Evolutionary conservation across 2,113 vertebrate species (phyloP).

Genomic region (Larimichthys polyactis): DNA sequence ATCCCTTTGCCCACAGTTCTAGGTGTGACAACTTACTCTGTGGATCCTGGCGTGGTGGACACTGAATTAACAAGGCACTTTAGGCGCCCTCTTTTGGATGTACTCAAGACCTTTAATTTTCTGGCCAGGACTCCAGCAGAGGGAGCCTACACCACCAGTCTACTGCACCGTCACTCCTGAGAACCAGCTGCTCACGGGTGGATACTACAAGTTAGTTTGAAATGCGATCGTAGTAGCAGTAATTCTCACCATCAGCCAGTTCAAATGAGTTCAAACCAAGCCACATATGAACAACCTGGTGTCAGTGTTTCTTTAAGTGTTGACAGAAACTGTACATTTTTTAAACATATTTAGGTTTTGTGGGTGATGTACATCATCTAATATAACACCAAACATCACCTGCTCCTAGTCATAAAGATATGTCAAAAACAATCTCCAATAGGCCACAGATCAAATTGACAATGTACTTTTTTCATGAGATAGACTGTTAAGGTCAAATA

Average conservation of each 20-base stretch:
- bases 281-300: background rate
- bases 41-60: slow-evolving; percentile 79
- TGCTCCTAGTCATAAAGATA: no score
- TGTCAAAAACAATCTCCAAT: background rate
- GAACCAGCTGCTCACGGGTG: slow-evolving; percentile 67
- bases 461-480: background rate
- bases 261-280: background rate
- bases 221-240: background rate
- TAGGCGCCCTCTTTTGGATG: slow-evolving; percentile 49
- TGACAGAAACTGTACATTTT: background rate
- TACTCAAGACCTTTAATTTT: slow-evolving; percentile 53
- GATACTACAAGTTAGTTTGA: slow-evolving; percentile 78
- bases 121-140: slow-evolving; percentile 77
- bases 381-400: no score
- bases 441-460: no score
- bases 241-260: background rate
- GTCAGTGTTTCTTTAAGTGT: background rate
- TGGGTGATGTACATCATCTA: background rate
- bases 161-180: slow-evolving; percentile 79
- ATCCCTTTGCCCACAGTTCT: slow-evolving; percentile 47
- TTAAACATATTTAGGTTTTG: background rate
- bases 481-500: background rate
- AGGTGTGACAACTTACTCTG: slow-evolving; percentile 75
- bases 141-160: slow-evolving; percentile 77
- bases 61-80: slow-evolving; percentile 74